Conservation (phyloP, 2,888 invertebrate species). For the Criorhina ranunculi region DNA sequence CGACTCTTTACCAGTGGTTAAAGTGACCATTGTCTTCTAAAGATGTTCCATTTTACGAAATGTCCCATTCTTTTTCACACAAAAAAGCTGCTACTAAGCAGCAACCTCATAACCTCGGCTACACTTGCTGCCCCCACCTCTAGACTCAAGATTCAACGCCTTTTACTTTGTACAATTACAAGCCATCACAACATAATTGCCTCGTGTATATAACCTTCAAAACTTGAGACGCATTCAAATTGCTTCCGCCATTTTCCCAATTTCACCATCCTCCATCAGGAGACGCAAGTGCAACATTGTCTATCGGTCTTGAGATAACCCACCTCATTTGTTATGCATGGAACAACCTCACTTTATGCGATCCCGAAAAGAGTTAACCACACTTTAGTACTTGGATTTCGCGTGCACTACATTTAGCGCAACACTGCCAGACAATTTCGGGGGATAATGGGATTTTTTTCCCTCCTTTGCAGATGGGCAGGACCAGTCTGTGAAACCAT, state of each 20-base stretch:
- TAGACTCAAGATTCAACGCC: too few relatives aligned
- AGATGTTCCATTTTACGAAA: too few relatives aligned
- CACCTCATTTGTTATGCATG: conserved; percentile 78
- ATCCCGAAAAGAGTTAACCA: conserved; percentile 69
- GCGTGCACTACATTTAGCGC: conserved; percentile 16
- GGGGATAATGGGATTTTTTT: conserved; percentile 81
- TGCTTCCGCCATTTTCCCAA: conserved; percentile 12
- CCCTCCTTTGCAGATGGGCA: conserved; percentile 9
- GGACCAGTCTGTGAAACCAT: conserved; percentile 39
- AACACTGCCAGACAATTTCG: conserved; percentile 81
- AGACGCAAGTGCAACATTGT: conserved; percentile 48
- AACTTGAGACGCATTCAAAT: neutral
- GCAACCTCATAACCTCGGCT: too few relatives aligned
- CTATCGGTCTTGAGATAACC: conserved; percentile 30
- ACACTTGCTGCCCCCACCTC: too few relatives aligned
- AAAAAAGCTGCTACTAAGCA: too few relatives aligned
- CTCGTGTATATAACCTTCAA: neutral
- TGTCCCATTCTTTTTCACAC: too few relatives aligned
- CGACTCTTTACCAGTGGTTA: too few relatives aligned
- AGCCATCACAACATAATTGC: neutral
- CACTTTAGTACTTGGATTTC: conserved; percentile 55
- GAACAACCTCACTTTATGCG: conserved; percentile 65
- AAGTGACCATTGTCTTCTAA: too few relatives aligned
- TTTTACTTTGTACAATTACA: too few relatives aligned
- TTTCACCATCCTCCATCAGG: conserved; percentile 13